Evolutionary conservation across 2,797 vertebrate genomes (phyloP), one percentile per base, ranked within the genome.

Genomic region (Varecia variegata): DNA sequence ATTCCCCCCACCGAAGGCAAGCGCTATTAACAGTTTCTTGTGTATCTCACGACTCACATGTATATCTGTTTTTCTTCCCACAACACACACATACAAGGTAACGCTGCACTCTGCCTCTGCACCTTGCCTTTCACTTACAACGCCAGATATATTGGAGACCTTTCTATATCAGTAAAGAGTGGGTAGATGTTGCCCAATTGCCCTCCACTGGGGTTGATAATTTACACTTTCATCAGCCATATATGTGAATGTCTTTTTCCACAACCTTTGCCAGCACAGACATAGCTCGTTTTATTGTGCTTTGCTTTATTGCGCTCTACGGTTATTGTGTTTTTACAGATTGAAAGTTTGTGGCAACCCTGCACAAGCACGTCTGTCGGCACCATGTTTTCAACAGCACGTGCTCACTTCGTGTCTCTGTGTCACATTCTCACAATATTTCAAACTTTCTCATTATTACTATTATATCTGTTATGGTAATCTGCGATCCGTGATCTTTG

Each of bases 71-170:
- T 96, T 90, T 81, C 65, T 56, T 40, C 10, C 62, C 6, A 18
- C 54, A 18, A n/a, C 7, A 60, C 20, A 82, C 21, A 58, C 23
- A 3, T 56, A 62, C 58, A 85, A 87, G 6, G 18, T 65, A 79
- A 85, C 30, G 62, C 18, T 54, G 52, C 15, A 47, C 50, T 67
- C 25, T 0, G 1, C 62, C 86, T 94, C 67, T 90, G 54, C 60
- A 89, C 32, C 62, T 94, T 93, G 43, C 30, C 56, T 95, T 93
- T 80, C 65, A 60, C 86, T 96, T 52, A 58, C 8, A 81, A 62
- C 76, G 89, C 58, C 90, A 77, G 71, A 14, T 84, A 40, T 17
- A 40, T 2, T 35, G 43, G 87, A 95, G 52, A 89, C 73, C 10
- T 71, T 52, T 82, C 32, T 50, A 1, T 54, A 71, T 82, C 54